These are phyloP conservation scores for Mythimna lalbum DNA, from an alignment of 2,888 invertebrate species.

Conservation along the genomic window DNA sequence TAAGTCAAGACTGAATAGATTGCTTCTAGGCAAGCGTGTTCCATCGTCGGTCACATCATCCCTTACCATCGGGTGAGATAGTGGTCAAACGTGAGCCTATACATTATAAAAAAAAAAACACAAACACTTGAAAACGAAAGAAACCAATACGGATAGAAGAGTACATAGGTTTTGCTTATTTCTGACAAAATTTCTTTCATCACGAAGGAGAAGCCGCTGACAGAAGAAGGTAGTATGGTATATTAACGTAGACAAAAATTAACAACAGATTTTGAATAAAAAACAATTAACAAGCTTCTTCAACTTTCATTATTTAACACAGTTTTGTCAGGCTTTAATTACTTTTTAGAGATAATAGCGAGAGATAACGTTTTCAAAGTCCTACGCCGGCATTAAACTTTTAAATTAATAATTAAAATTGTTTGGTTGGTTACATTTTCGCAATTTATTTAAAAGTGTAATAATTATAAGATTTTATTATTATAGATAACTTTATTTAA, in stretches of 20 bases:
- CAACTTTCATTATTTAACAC: slow-evolving; percentile 30
- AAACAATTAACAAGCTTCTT: slow-evolving; percentile 23
- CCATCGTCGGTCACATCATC: too few species aligned
- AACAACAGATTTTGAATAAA: not conserved
- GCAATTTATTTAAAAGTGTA: slow-evolving; percentile 30
- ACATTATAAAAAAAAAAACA: too few species aligned
- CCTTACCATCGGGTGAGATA: too few species aligned
- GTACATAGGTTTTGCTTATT: too few species aligned
- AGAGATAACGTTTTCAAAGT: slow-evolving; percentile 41
- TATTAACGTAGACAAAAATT: not conserved
- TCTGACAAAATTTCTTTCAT: too few species aligned
- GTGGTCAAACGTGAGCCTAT: too few species aligned
- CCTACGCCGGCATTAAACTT: slow-evolving; percentile 28
- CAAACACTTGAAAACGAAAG: too few species aligned
- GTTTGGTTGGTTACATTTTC: slow-evolving; percentile 15
- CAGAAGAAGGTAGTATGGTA: not conserved
- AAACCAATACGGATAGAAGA: too few species aligned
- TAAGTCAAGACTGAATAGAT: too few species aligned
- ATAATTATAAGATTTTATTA: slow-evolving; percentile 16
- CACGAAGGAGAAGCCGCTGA: not conserved
- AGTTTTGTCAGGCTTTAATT: slow-evolving; percentile 47
- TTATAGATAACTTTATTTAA: slow-evolving; percentile 4
- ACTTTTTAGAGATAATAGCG: slow-evolving; percentile 49
- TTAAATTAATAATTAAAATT: slow-evolving; percentile 52
- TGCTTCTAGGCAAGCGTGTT: too few species aligned